Base-by-base conservation (phyloP, 2,888 invertebrate genomes). In the Anaspis maculata region DNA sequence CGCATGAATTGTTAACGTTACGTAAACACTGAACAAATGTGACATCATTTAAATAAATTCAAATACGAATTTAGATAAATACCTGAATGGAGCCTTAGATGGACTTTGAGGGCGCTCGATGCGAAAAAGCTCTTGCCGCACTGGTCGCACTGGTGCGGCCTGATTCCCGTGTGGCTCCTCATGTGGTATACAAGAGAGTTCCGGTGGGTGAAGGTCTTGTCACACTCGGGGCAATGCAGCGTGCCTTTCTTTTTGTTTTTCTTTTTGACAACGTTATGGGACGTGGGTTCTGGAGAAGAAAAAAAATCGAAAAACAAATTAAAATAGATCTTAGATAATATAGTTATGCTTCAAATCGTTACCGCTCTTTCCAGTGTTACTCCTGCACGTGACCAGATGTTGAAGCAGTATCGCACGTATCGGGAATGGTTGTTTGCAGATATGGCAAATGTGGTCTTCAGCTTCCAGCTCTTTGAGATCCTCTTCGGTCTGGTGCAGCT, bases 41-140 rank as follows among this genome's bases (percentile, higher is more conserved):
- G n/a, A n/a, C n/a, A n/a, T n/a, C n/a, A n/a, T n/a, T n/a, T n/a
- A n/a, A n/a, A n/a, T n/a, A n/a, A n/a, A n/a, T n/a, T n/a, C n/a
- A n/a, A n/a, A n/a, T n/a, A n/a, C n/a, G n/a, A n/a, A n/a, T n/a
- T n/a, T n/a, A n/a, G n/a, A n/a, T n/a, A n/a, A n/a, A n/a, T n/a
- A n/a, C n/a, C n/a, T 10, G 82, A 83, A 65, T 91, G 90, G 12
- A 85, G 71, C 13, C 87, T 72, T 51, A 77, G 73, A 62, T 91
- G 90, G 2, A 85, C 85, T 71, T 85, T 88, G 4, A 89, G 68
- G 3, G 89, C 88, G 44, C 82, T 80, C 1, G 77, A 73, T 0
- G 88, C 86, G 54, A 85, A 88, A 64, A 90, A 90, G 25, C 80
- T 77, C 61, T 88, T 87, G 5, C 81, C 83, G 52, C 90, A 90